These are phyloP conservation scores for Sthenelais limicola DNA, from an alignment of 2,888 invertebrate species.

Conservation along the genomic window DNA sequence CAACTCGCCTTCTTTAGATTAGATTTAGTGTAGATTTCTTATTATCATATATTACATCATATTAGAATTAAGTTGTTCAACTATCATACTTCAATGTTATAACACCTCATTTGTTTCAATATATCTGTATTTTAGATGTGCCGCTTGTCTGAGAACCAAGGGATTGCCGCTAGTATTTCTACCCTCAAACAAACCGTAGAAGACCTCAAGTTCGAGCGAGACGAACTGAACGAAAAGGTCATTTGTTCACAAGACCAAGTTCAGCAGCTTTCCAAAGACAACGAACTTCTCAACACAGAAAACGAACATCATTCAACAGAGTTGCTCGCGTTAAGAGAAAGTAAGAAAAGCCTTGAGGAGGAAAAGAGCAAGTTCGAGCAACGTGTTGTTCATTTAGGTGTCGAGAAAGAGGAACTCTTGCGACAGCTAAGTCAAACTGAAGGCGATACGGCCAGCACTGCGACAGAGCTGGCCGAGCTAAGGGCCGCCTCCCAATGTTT, in stretches of 20 bases:
- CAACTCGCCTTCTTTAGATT: too few species aligned
- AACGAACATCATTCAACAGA: constrained; percentile 37
- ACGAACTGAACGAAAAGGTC: constrained; percentile 47
- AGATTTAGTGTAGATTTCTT: too few species aligned
- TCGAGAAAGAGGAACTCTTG: constrained; percentile 6
- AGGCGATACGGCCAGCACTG: not conserved
- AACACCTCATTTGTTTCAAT: too few species aligned
- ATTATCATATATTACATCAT: too few species aligned
- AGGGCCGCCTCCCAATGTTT: not conserved
- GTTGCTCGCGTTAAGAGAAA: not conserved
- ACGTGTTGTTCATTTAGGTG: not conserved
- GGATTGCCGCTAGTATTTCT: constrained; percentile 28
- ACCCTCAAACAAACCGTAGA: constrained; percentile 46
- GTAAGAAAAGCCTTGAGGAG: not conserved
- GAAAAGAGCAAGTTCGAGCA: not conserved
- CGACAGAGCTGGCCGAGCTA: not conserved
- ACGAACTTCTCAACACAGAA: constrained; percentile 33
- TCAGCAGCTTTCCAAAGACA: constrained; percentile 35
- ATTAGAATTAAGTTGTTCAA: too few species aligned
- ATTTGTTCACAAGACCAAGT: constrained; percentile 28
- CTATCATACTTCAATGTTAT: too few species aligned
- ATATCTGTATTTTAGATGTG: constrained; percentile 30
- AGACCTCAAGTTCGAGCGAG: constrained; percentile 49
- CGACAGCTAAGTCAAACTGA: not conserved
- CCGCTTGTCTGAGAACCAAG: constrained; percentile 34